Base-by-base conservation (phyloP, 2,797 vertebrate genomes). In the Spea hammondii region DNA sequence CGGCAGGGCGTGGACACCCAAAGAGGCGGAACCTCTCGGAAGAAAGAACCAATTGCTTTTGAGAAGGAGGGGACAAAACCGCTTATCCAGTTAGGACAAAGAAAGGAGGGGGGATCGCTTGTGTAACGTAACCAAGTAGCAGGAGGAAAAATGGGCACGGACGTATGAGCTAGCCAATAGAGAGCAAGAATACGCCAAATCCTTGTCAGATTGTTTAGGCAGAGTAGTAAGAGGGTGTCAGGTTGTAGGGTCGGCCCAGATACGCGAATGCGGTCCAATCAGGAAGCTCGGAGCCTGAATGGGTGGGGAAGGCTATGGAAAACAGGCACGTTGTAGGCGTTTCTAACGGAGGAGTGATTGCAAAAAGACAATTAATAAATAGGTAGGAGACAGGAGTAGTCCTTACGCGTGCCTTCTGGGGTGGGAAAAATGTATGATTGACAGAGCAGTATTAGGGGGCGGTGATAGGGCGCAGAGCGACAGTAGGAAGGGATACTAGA, bases 1-100 rank as follows among this genome's bases (percentile, higher is more conserved):
- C 78, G 83, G 77, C 84, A 76, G 71, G 49, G 83, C 85, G 84
- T 84, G 85, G 83, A 83, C 84, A 80, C 76, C 83, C 84, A 57
- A 72, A 83, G 79, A 82, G 82, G 82, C 80, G 55, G 72, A 72
- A 80, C 48, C 74, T 54, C 6, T 48, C 57, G 66, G 67, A 72
- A 80, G 75, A 79, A 32, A 11, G 46, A n/a, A 9, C 74, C 72
- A 68, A 74, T 65, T 5, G 8, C 5, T 7, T 48, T 5, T 1
- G 3, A 12, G 0, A 32, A 46, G 79, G 79, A 45, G 60, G 50
- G 46, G 17, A 55, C 2, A 14, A 74, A 66, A 66, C 17, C 6
- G 65, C 48, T 65, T 44, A 50, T 76, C 82, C 79, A 85, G n/a
- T 85, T 75, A 57, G 82, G 5, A 17, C 32, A 6, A 2, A 8